Percentiles rank a stretch among this genome's conserved stretches.
These are phyloP conservation scores for Psittacula derbiana DNA, from an alignment of 2,797 vertebrate species.

Conservation along the genomic window DNA sequence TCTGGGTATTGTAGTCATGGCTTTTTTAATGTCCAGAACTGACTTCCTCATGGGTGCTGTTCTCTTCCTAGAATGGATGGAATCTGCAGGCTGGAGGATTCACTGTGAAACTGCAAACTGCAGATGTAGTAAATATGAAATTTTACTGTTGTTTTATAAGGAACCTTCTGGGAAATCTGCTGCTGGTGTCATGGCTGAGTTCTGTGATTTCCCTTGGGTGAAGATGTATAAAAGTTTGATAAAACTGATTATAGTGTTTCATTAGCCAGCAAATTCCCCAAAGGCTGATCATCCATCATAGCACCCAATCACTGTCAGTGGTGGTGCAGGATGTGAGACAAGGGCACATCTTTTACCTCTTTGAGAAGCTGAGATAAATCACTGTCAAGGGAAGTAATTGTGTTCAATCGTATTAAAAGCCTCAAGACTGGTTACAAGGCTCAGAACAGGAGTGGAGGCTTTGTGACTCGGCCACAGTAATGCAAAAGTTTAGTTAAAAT, in stretches of 20 bases:
- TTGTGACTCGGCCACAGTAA: not conserved
- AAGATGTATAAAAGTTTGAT: not conserved
- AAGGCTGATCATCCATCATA: not conserved
- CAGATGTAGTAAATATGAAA: not conserved
- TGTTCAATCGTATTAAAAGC: not conserved
- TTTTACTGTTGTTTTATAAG: not conserved
- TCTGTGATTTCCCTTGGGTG: not conserved
- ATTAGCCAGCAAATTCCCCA: not conserved
- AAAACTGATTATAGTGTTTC: not conserved
- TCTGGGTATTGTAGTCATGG: not conserved
- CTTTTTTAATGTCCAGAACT: not conserved
- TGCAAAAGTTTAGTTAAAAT: not conserved
- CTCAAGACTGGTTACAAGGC: not conserved
- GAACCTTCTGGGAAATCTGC: not conserved
- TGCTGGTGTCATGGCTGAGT: not conserved
- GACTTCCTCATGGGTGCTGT: not conserved
- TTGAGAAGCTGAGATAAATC: not conserved
- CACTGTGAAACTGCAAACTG: not conserved
- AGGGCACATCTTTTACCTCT: not conserved
- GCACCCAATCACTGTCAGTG: not conserved
- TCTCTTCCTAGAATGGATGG: not conserved
- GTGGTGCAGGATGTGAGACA: not conserved
- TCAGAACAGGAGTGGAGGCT: not conserved
- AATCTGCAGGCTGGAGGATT: accelerated
- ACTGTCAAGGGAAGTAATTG: not conserved